Percentiles rank a stretch among this genome's conserved stretches.
Conservation (phyloP, 2,113 vertebrate genomes). For the Chunga burmeisteri region DNA sequence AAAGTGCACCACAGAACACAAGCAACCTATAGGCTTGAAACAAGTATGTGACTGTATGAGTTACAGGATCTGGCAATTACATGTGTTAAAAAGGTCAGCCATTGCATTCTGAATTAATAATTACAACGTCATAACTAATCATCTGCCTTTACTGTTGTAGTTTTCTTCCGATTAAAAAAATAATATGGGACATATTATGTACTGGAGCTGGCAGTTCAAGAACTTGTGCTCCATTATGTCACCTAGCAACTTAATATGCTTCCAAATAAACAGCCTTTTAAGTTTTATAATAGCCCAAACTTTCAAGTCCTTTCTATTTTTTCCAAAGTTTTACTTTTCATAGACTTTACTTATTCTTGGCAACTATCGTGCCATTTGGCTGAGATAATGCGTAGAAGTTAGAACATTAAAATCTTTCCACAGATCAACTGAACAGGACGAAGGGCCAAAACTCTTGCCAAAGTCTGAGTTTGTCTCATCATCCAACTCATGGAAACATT, state of each 20-base stretch:
- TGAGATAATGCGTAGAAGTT: constrained; percentile 1
- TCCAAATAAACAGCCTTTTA: constrained; percentile 57
- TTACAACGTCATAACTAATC: not conserved
- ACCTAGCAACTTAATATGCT: constrained; percentile 58
- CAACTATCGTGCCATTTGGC: constrained; percentile 7
- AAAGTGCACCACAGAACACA: not conserved
- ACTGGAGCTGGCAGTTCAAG: not conserved
- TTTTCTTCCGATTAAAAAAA: constrained; percentile 5
- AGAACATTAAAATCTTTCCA: constrained; percentile 25
- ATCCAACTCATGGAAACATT: not conserved
- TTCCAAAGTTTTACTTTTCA: constrained; percentile 5
- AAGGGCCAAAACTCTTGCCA: not conserved
- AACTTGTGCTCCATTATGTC: constrained; percentile 55
- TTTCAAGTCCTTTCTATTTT: not conserved
- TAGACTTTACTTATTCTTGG: constrained; percentile 42
- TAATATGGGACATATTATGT: not conserved
- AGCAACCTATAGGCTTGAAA: not conserved
- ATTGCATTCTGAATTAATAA: not conserved
- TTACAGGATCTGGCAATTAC: not conserved
- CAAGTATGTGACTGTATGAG: not conserved
- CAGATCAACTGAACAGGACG: not conserved
- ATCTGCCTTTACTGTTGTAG: rapidly evolving
- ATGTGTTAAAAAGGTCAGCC: not conserved
- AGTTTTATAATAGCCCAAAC: constrained; percentile 18
- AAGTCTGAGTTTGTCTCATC: not conserved